phyloP scores from a whole-genome alignment of 1,140 invertebrate species.

The Centruroides vittatus region DNA sequence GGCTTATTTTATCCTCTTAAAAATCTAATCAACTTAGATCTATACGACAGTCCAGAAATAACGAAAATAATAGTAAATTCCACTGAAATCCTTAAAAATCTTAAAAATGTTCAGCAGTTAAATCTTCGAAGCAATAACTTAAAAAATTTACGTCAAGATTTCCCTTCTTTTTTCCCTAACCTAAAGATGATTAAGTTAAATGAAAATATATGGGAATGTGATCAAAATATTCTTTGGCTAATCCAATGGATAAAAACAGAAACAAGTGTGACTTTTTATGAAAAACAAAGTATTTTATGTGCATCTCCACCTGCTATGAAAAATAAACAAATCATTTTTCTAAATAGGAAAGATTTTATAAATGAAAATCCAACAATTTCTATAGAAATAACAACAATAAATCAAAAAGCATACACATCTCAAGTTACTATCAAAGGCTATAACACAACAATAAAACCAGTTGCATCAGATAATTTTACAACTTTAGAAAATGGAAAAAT shows the following conservation, averaged over 20 bases:
- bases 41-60: constrained; percentile 54
- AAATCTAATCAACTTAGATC: constrained; percentile 49
- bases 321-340: no score
- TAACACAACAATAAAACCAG: no score
- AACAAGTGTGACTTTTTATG: no score
- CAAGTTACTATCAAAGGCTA: no score
- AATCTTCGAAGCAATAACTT: constrained; percentile 49
- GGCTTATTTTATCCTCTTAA: constrained; percentile 41
- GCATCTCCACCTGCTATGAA: no score
- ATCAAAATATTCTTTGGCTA: constrained; percentile 27
- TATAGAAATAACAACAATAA: no score
- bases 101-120: constrained; percentile 39
- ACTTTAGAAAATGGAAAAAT: no score
- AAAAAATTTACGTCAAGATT: constrained; percentile 44
- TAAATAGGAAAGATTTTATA: no score
- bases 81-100: constrained; percentile 47
- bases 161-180: constrained; percentile 51
- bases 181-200: constrained; percentile 33
- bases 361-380: no score
- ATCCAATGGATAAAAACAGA: constrained; percentile 25
- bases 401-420: no score
- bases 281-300: no score
- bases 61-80: constrained; percentile 45
- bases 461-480: no score
- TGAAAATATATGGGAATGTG: constrained; percentile 34